A percentile compares a stretch with the other conserved stretches of the same genome.
Conservation (phyloP, 2,113 vertebrate genomes). For the Campylorhamphus procurvoides region DNA sequence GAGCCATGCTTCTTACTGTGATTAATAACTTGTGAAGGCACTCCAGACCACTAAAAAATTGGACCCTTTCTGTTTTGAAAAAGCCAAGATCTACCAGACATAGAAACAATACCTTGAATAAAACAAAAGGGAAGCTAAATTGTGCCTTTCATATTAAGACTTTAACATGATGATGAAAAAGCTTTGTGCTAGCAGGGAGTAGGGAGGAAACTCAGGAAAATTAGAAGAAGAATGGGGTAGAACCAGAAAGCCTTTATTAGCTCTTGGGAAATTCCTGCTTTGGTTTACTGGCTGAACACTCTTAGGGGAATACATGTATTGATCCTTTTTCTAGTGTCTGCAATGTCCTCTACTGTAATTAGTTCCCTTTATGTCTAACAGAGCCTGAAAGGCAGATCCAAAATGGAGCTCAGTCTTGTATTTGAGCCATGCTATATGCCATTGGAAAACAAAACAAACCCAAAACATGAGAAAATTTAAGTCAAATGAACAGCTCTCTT, state of each 20-base stretch:
- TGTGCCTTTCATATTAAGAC: not conserved
- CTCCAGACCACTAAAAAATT: not conserved
- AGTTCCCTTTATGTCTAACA: slow-evolving; percentile 21
- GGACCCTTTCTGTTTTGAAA: not conserved
- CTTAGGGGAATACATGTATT: not conserved
- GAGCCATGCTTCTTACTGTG: not conserved
- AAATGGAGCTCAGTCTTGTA: not conserved
- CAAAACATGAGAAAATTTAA: not conserved
- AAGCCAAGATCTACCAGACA: not conserved
- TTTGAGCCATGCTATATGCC: not conserved
- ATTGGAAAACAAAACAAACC: not conserved
- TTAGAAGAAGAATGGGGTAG: slow-evolving; percentile 1
- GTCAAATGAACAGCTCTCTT: not conserved
- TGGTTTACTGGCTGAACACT: slow-evolving; percentile 19
- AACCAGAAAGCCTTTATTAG: not conserved
- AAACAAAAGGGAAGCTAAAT: not conserved
- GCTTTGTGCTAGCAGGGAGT: not conserved
- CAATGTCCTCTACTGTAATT: slow-evolving; percentile 41
- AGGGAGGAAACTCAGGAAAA: not conserved
- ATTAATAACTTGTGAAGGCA: not conserved
- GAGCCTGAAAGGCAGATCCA: slow-evolving; percentile 23
- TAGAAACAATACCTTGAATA: not conserved
- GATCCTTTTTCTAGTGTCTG: slow-evolving; percentile 9
- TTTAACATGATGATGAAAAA: not conserved
- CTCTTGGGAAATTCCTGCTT: not conserved